Evolutionary conservation across 1,140 invertebrate genomes (phyloP).

Genomic region (Drepana arcuata): DNA sequence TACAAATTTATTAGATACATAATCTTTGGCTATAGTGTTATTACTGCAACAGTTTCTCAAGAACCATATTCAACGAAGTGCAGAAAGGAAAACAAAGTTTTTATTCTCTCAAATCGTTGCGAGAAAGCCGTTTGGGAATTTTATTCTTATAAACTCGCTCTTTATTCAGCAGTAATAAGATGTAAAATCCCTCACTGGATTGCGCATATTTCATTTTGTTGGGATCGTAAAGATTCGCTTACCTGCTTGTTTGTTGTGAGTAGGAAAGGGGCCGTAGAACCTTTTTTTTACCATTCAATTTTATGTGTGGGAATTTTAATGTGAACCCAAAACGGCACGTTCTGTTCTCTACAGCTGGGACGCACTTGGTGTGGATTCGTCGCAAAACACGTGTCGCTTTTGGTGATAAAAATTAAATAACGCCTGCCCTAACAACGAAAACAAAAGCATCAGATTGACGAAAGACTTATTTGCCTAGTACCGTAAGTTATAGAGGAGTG

Average conservation of each 20-base stretch:
- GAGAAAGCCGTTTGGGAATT: slow-evolving; percentile 19
- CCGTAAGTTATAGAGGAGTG: no score
- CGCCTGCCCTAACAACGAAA: no score
- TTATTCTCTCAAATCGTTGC: slow-evolving; percentile 21
- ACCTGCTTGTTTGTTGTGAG: slow-evolving; percentile 67
- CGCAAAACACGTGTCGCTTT: slow-evolving; percentile 44
- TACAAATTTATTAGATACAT: no score
- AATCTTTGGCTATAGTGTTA: no score
- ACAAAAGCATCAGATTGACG: no score
- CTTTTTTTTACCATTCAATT: slow-evolving; percentile 62
- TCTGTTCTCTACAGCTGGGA: slow-evolving; percentile 53
- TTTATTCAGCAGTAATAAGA: slow-evolving; percentile 39
- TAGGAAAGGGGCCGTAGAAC: slow-evolving; percentile 39
- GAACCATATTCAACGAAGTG: slow-evolving; percentile 17
- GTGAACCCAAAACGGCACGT: slow-evolving; percentile 55
- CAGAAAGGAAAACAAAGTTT: slow-evolving; percentile 26
- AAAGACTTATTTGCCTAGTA: no score
- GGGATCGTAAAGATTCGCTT: slow-evolving; percentile 61
- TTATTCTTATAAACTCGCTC: slow-evolving; percentile 28
- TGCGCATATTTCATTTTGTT: slow-evolving; percentile 47
- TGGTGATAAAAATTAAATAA: slow-evolving; percentile 22
- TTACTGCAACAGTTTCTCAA: no score
- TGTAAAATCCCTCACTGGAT: slow-evolving; percentile 40
- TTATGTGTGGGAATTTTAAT: slow-evolving; percentile 68
- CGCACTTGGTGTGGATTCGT: slow-evolving; percentile 42